Percentiles rank a stretch among this genome's conserved stretches.
Conservation (phyloP, 1,140 invertebrate species). For the Aphidius ervi region DNA sequence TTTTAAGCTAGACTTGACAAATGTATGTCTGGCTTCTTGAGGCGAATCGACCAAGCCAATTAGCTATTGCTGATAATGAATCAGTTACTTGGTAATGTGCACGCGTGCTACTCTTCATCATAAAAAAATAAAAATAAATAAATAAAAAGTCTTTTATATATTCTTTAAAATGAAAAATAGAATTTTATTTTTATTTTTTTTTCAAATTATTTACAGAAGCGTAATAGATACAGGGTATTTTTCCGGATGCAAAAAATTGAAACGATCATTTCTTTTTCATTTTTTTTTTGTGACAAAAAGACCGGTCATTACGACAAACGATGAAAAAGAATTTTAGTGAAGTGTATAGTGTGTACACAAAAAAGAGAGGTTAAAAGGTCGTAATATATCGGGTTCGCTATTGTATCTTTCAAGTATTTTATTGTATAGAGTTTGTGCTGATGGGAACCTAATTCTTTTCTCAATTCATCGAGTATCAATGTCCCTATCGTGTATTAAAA, state of each 20-base stretch:
- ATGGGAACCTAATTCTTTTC: slow-evolving; percentile 36
- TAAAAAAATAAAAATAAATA: slow-evolving; percentile 4
- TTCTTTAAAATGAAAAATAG: too few species aligned
- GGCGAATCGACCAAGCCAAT: slow-evolving; percentile 35
- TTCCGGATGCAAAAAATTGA: too few species aligned
- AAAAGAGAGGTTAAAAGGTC: slow-evolving; percentile 10
- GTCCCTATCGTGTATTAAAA: slow-evolving; percentile 7
- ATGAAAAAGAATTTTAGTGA: slow-evolving; percentile 1
- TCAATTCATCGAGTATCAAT: slow-evolving; percentile 18
- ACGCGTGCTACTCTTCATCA: neutral
- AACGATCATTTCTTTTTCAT: neutral
- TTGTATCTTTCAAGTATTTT: slow-evolving; percentile 31
- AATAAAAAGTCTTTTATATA: slow-evolving; percentile 12
- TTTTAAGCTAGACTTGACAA: neutral
- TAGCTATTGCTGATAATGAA: slow-evolving; percentile 39
- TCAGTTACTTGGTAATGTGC: slow-evolving; percentile 12
- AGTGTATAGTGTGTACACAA: slow-evolving; percentile 17
- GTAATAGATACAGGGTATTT: too few species aligned
- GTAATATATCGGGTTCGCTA: slow-evolving; percentile 41
- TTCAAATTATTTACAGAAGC: too few species aligned
- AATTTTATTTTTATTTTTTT: too few species aligned
- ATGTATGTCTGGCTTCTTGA: slow-evolving; percentile 25
- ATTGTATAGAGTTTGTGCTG: slow-evolving; percentile 14
- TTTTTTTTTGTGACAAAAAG: neutral
- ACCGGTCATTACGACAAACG: slow-evolving; percentile 10